Percentiles rank a stretch among this genome's conserved stretches.
These are phyloP conservation scores for Neodiprion virginianus DNA, from an alignment of 1,140 invertebrate genomes.

Conservation along the genomic window DNA sequence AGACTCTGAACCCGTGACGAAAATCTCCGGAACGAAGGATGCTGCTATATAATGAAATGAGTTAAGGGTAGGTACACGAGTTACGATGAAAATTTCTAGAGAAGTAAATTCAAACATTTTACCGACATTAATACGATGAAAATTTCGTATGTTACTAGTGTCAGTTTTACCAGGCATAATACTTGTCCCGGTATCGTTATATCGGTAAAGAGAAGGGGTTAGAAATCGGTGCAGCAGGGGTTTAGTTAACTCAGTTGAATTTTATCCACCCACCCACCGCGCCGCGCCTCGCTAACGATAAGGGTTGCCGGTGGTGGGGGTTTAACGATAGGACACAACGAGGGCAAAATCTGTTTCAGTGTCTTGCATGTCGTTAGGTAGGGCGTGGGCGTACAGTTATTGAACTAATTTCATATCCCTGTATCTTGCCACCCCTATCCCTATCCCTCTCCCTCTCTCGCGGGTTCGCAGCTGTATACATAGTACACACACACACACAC, in stretches of 20 bases:
- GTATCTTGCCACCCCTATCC: neutral
- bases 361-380: conserved; percentile 7
- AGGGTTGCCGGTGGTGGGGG: conserved; percentile 18
- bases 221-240: neutral
- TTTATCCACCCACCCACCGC: neutral
- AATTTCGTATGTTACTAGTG: no score
- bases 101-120: no score
- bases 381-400: conserved; percentile 6
- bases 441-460: neutral
- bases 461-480: neutral
- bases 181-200: neutral
- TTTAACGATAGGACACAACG: conserved; percentile 1
- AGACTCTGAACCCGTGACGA: no score
- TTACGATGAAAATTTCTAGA: no score
- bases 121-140: no score
- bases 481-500: no score
- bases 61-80: no score
- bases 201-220: neutral
- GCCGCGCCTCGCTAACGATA: conserved; percentile 36
- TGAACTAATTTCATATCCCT: conserved; percentile 3
- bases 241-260: neutral
- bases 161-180: neutral
- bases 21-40: no score
- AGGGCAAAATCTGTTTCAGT: conserved; percentile 7
- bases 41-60: no score